These are phyloP conservation scores for Bibio marci DNA, from an alignment of 2,888 invertebrate genomes.

Conservation along the genomic window DNA sequence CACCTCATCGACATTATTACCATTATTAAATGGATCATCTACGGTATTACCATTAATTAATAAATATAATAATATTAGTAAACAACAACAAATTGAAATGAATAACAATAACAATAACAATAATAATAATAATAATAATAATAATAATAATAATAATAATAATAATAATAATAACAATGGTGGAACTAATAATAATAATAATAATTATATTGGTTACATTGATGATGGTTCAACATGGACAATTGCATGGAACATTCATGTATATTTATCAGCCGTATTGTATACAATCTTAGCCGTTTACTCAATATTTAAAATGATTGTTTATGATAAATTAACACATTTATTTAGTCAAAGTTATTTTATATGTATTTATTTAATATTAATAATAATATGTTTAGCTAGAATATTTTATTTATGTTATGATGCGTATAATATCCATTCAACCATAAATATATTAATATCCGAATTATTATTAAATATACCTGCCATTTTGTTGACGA, in stretches of 20 bases:
- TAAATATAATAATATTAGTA: too few relatives aligned
- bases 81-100: too few relatives aligned
- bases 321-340: conserved; percentile 73
- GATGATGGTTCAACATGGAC: conserved; percentile 41
- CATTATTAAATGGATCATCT: not conserved
- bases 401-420: conserved; percentile 77
- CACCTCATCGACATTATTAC: conserved; percentile 7
- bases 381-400: conserved; percentile 65
- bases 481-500: conserved; percentile 71
- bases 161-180: not conserved
- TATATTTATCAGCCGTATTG: conserved; percentile 70
- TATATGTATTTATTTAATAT: conserved; percentile 63
- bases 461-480: conserved; percentile 71
- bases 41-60: too few relatives aligned
- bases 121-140: too few relatives aligned
- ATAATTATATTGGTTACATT: too few relatives aligned
- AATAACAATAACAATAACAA: too few relatives aligned
- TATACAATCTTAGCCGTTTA: conserved; percentile 72
- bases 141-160: too few relatives aligned
- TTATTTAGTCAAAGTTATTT: conserved; percentile 78
- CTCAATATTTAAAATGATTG: conserved; percentile 70
- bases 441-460: conserved; percentile 57
- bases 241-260: conserved; percentile 82
- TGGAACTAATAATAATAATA: not conserved
- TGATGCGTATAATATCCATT: conserved; percentile 81